Percentiles rank a stretch among this genome's conserved stretches.
phyloP scores from a whole-genome alignment of 35 echinoderm and acorn worm genomes.

The Apostichopus japonicus region DNA sequence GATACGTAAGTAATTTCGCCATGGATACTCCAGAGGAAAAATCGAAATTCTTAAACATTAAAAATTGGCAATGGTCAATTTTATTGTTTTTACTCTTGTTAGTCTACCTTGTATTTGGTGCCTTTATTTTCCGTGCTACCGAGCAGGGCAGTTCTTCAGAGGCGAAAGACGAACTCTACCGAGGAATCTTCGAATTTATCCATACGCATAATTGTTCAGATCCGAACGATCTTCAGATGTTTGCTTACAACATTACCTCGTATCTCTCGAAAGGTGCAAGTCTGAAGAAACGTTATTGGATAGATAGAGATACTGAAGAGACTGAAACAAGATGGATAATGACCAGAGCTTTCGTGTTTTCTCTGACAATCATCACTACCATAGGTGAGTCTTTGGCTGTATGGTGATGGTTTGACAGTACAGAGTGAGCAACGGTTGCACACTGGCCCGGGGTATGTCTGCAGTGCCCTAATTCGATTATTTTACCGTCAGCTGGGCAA shows the following conservation, averaged over 20 bases:
- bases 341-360: constrained; percentile 22
- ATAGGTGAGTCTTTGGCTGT: constrained; percentile 1
- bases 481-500: too few relatives aligned
- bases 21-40: not conserved
- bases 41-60: not conserved
- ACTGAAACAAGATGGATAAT: constrained; percentile 19
- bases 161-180: not conserved
- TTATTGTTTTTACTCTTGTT: not conserved
- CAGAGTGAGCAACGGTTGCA: too few relatives aligned
- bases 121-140: constrained; percentile 28
- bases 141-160: not conserved
- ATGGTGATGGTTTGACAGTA: too few relatives aligned
- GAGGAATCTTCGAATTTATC: not conserved
- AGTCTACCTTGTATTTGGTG: not conserved
- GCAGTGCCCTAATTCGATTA: too few relatives aligned
- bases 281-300: constrained; percentile 14
- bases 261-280: constrained; percentile 2
- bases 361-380: constrained; percentile 30
- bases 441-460: too few relatives aligned
- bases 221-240: not conserved
- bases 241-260: not conserved
- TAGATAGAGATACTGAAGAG: not conserved
- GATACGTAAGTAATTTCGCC: too few relatives aligned
- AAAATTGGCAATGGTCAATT: constrained; percentile 22
- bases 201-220: not conserved